These are phyloP conservation scores for Micromussa lordhowensis DNA, from an alignment of 92 coral and sea anemone genomes.

Conservation along the genomic window DNA sequence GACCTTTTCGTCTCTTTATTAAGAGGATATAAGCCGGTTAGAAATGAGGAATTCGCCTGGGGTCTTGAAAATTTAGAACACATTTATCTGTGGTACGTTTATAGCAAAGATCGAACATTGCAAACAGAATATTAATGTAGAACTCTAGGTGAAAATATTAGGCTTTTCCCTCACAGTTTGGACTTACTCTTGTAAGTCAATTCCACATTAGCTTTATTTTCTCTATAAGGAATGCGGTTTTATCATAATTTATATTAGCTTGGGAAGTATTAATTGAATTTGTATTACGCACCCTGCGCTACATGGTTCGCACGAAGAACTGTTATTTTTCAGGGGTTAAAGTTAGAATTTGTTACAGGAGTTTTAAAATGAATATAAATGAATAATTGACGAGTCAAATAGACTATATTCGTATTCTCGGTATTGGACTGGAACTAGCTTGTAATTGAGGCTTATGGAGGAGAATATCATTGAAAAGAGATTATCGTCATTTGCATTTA, in stretches of 20 bases:
- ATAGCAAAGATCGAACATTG: background rate
- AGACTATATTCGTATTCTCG: no score
- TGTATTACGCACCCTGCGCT: background rate
- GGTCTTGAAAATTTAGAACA: background rate
- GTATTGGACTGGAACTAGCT: no score
- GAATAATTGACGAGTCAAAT: no score
- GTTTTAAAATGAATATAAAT: background rate
- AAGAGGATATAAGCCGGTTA: background rate
- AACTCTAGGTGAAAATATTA: background rate
- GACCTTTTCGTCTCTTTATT: background rate
- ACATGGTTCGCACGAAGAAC: background rate
- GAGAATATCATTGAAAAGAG: no score
- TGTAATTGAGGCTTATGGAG: no score
- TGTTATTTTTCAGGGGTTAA: background rate
- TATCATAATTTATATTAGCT: no score
- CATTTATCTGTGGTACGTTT: background rate
- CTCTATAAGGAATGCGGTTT: background rate
- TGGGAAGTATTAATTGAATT: background rate
- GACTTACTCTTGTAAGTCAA: no score
- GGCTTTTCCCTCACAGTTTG: no score
- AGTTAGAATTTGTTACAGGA: background rate
- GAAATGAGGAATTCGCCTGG: background rate
- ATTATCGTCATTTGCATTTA: no score
- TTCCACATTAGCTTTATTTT: no score
- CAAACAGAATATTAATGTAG: background rate